These are phyloP conservation scores for Eledona agricola DNA, from an alignment of 2,888 invertebrate genomes.

Conservation along the genomic window DNA sequence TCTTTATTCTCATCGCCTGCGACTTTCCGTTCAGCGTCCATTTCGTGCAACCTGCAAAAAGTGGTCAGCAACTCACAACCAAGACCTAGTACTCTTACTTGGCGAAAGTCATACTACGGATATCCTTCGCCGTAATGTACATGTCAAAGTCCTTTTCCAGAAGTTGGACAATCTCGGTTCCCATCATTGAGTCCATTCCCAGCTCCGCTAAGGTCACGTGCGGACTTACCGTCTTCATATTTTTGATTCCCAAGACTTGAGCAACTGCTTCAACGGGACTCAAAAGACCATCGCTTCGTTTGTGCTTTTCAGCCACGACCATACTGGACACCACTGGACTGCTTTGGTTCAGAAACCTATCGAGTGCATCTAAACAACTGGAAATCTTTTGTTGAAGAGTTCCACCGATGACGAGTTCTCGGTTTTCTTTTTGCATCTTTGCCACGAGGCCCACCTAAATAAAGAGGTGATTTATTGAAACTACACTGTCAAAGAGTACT, in stretches of 20 bases:
- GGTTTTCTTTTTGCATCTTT: constrained; percentile 64
- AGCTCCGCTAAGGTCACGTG: constrained; percentile 83
- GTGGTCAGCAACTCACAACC: neutral
- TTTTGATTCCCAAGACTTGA: constrained; percentile 67
- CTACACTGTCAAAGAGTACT: neutral
- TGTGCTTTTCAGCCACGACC: constrained; percentile 85
- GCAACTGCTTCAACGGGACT: constrained; percentile 76
- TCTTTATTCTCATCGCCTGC: no score
- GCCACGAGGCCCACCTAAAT: constrained; percentile 72
- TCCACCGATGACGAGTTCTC: constrained; percentile 65
- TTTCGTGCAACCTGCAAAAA: constrained; percentile 1
- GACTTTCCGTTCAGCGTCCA: neutral
- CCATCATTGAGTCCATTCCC: constrained; percentile 67
- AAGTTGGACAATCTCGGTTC: constrained; percentile 87
- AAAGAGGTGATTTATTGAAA: constrained; percentile 12
- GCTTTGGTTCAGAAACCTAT: constrained; percentile 73
- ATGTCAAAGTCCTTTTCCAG: constrained; percentile 88
- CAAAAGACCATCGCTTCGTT: constrained; percentile 68
- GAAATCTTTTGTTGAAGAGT: constrained; percentile 74
- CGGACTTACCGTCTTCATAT: constrained; percentile 73
- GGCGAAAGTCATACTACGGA: constrained; percentile 74
- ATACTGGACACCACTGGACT: constrained; percentile 76
- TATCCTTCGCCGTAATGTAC: constrained; percentile 83
- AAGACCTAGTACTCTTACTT: constrained; percentile 4
- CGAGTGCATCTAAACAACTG: constrained; percentile 71